Percentiles rank a stretch among this genome's conserved stretches.
These are phyloP conservation scores for Peromyscus attwateri DNA, from an alignment of 2,797 vertebrate genomes.

Conservation along the genomic window DNA sequence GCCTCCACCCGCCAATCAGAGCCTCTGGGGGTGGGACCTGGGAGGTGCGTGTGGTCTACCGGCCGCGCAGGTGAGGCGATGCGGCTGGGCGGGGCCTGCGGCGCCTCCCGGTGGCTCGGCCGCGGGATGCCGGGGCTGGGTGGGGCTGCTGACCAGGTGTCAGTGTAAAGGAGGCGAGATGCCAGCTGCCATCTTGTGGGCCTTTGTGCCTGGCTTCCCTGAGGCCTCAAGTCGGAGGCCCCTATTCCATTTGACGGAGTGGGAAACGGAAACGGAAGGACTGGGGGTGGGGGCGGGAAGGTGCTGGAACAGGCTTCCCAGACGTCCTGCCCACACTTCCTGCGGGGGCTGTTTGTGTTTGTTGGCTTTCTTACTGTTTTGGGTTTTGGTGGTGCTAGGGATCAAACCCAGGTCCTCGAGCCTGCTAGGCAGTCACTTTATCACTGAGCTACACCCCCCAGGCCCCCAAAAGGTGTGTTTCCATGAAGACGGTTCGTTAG, in stretches of 20 bases:
- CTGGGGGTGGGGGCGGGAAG: neutral
- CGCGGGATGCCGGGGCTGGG: neutral
- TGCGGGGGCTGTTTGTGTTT: neutral
- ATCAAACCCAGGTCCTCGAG: neutral
- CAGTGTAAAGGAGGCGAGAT: neutral
- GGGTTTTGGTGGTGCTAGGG: neutral
- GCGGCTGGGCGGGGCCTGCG: slow-evolving; percentile 59
- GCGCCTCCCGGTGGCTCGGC: neutral
- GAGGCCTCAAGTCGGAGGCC: neutral
- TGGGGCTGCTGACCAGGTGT: neutral
- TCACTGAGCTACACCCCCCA: neutral
- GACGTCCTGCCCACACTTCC: neutral
- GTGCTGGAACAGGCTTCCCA: neutral
- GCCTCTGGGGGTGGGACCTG: neutral
- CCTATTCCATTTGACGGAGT: neutral
- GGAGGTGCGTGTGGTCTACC: neutral
- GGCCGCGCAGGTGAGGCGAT: slow-evolving; percentile 61
- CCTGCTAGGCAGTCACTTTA: neutral
- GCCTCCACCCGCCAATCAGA: neutral
- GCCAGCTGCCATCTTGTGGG: slow-evolving; percentile 69
- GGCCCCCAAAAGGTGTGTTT: neutral
- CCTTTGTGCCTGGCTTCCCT: slow-evolving; percentile 63
- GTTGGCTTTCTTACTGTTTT: neutral
- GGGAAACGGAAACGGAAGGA: neutral
- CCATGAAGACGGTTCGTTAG: neutral